Evolutionary conservation across 2,888 invertebrate species (phyloP).

Genomic region (Lepidonotus clava): DNA sequence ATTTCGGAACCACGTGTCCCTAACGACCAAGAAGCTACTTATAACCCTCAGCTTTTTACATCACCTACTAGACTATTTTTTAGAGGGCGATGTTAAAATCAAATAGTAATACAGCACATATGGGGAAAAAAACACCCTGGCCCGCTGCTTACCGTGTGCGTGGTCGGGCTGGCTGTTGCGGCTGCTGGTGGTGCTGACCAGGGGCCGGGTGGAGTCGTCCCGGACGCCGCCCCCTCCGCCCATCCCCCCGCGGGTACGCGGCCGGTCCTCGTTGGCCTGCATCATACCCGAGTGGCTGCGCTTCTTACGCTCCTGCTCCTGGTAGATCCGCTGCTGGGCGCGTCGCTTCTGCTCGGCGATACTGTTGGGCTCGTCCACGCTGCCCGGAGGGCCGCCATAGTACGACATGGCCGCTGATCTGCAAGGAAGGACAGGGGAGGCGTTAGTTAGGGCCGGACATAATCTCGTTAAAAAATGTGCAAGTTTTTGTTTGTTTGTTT

Average conservation of each 20-base stretch:
- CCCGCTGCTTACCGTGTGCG: conserved; percentile 15
- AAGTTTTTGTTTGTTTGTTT: no score
- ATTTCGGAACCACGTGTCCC: no score
- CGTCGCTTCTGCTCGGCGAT: conserved; percentile 14
- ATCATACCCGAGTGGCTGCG: conserved; percentile 58
- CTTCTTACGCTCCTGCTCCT: conserved; percentile 56
- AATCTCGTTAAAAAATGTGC: no score
- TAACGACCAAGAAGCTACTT: no score
- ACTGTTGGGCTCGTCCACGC: neutral
- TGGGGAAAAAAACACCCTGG: no score
- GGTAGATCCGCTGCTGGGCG: conserved; percentile 54
- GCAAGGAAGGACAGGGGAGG: no score
- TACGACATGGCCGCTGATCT: neutral
- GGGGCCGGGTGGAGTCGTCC: conserved; percentile 11
- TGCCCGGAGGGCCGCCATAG: conserved; percentile 2
- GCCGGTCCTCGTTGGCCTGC: conserved; percentile 52
- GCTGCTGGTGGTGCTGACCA: neutral
- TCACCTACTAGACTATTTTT: no score
- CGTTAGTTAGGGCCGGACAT: no score
- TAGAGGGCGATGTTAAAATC: no score
- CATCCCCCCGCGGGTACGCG: conserved; percentile 29
- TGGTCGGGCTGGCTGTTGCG: neutral
- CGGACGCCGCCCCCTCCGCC: neutral
- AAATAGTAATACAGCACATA: no score
- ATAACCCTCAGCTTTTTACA: no score